Evolutionary conservation across 64 coral and sea anemone genomes (phyloP).

Genomic region (Actinia tenebrosa): DNA sequence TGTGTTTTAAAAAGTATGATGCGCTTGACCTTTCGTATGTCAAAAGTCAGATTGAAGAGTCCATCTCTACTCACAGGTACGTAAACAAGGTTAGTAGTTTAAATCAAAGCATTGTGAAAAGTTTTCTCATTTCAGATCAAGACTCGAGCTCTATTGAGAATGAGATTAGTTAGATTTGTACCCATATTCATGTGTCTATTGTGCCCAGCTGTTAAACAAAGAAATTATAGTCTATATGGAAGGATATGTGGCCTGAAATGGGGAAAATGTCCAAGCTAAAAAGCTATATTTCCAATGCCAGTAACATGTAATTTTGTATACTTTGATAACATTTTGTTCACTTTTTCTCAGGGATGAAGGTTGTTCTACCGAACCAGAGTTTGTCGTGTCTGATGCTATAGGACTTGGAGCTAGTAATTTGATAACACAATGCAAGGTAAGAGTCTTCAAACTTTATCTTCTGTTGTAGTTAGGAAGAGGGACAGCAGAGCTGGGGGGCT

Average conservation of each 20-base stretch:
- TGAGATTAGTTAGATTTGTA: too few species aligned
- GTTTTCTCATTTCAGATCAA: too few species aligned
- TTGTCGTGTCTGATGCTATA: conserved; percentile 49
- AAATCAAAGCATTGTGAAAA: too few species aligned
- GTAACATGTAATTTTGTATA: too few species aligned
- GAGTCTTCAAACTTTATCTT: too few species aligned
- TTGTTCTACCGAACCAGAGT: conserved; percentile 60
- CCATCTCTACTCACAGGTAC: conserved; percentile 66
- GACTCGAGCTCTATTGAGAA: too few species aligned
- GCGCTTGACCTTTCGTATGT: conserved; percentile 71
- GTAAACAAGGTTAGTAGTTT: neutral
- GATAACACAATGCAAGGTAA: conserved; percentile 77
- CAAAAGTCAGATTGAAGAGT: conserved; percentile 68
- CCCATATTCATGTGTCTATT: neutral
- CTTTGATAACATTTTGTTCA: neutral
- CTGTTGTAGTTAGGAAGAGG: too few species aligned
- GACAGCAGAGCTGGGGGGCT: too few species aligned
- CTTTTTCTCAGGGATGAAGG: conserved; percentile 62
- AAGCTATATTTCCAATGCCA: too few species aligned
- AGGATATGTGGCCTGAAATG: too few species aligned
- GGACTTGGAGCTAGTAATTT: conserved; percentile 77
- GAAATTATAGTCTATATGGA: too few species aligned
- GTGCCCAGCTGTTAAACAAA: neutral
- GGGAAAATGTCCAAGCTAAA: too few species aligned
- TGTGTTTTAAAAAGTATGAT: conserved; percentile 54